Base-by-base conservation (phyloP, 2,113 vertebrate species). In the Nymphicus hollandicus region DNA sequence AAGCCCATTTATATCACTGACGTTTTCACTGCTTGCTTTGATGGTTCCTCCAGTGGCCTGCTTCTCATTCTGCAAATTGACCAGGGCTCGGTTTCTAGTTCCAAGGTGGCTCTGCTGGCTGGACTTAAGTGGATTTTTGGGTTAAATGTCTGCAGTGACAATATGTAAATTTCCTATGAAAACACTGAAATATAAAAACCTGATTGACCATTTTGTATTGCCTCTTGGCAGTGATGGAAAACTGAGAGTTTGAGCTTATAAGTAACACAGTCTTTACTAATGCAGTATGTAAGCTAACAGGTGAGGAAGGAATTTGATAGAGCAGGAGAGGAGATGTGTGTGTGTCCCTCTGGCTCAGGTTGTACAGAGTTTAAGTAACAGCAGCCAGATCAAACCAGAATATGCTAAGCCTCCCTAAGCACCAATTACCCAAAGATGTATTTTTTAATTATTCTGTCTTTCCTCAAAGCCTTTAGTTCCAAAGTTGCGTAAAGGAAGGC, bases 401-500 rank as follows among this genome's bases (percentile, higher is more conserved):
- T 78, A 71, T 71, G 56, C 58, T 74, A 81, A 68, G 65, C 65
- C 52, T 96, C 52, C 80, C 64, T 79, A 81, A 92, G 56, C 47
- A 91, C 17, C 56, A 89, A 43, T 53, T 92, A 55, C 56, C 70
- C 56, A 41, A 93, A 92, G 61, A 93, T 49, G 31, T 89, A 25
- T 20, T 53, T 88, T 94, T 91, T 5, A 81, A 88, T 95, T 78
- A 84, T 92, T 89, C 74, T 84, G 24, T 73, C 83, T 96, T 87
- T 89, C 69, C 86, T 93, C 91, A 93, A 94, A 97, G 63, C 79
- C 46, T 88, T 89, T 31, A 50, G 35, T 92, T 92, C 73, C 86
- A 91, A 79, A 87, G 35, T 69, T 95, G 69, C 3, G 0, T 84
- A 84, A 86, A 65, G 35, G 72, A 79, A 65, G 61, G 47, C 93